Evolutionary conservation across 2,888 invertebrate genomes (phyloP), one percentile per base, ranked within the genome.

Genomic region (Ectemnius cavifrons): DNA sequence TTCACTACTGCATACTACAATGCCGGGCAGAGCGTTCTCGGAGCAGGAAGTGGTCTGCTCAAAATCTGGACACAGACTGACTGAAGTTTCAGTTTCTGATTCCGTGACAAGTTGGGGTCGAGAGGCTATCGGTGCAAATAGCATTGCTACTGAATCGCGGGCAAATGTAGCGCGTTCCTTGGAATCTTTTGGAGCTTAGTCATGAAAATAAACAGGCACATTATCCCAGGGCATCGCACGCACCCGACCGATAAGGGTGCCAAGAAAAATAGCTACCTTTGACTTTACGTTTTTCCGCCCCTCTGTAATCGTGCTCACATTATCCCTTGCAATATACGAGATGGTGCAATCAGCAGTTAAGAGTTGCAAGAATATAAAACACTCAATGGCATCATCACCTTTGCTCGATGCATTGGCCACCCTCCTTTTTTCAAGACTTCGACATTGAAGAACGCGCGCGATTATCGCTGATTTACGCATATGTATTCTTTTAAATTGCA

Each of bases 11-110:
- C 52, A 52, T 52, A 14, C 13, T 23, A 23, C 23, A 16, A 52
- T 52, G 13, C 14, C 52, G 52, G n/a, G 52, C 3, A 27, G 52
- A 11, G 57, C 18, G 18, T 60, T 46, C 16, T 67, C 16, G 13
- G 59, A 78, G 60, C 63, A 77, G 75, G 71, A 77, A 78, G 79
- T 80, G 59, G 65, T 66, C 78, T 37, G 75, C 68, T 81, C 81
- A 74, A 86, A 85, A 87, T 80, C 84, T 77, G 71, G 75, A 68
- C 70, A 79, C 63, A 79, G 80, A 88, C 88, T 88, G 86, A 84
- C 79, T 75, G 75, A 80, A 80, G 71, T 71, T 82, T 68, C 79
- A 80, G 74, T 84, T 75, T 80, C 75, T 74, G 80, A 77, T 74
- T 72, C 69, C 49, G 76, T 81, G 82, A 78, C 76, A 82, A 82